These are phyloP conservation scores for Mus spicilegus DNA, from an alignment of 2,113 vertebrate genomes.

Conservation along the genomic window DNA sequence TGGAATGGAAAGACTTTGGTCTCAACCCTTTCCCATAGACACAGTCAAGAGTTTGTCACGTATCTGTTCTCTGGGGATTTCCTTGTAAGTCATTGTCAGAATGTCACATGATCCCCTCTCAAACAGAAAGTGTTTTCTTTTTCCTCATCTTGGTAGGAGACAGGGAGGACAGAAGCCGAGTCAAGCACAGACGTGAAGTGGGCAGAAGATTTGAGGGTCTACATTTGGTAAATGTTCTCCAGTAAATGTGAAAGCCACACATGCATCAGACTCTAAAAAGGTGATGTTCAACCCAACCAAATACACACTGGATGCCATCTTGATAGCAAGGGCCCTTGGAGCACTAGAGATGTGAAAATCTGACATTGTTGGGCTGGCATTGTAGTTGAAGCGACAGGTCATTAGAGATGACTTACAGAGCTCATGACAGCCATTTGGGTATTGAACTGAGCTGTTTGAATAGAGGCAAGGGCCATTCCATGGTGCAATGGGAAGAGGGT, in stretches of 20 bases:
- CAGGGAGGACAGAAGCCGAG: neutral
- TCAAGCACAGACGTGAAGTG: neutral
- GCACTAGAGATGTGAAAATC: neutral
- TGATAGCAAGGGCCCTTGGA: neutral
- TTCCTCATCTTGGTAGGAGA: neutral
- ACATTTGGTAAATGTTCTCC: neutral
- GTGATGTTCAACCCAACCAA: neutral
- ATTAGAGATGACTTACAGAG: neutral
- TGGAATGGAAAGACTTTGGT: neutral
- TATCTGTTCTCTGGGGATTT: neutral
- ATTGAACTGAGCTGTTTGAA: neutral
- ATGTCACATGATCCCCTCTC: neutral
- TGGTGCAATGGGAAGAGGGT: neutral
- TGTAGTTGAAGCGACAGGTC: neutral
- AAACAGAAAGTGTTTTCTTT: constrained; percentile 7
- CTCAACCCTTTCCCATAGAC: neutral
- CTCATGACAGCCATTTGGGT: neutral
- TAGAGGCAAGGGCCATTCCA: neutral
- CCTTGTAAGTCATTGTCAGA: neutral
- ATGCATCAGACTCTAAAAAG: neutral
- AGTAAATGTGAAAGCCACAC: neutral
- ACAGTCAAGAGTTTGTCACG: neutral
- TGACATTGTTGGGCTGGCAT: neutral
- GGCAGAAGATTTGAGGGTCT: neutral
- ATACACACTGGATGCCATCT: neutral